Conservation (phyloP, 1,140 invertebrate species). For the Battus philenor region DNA sequence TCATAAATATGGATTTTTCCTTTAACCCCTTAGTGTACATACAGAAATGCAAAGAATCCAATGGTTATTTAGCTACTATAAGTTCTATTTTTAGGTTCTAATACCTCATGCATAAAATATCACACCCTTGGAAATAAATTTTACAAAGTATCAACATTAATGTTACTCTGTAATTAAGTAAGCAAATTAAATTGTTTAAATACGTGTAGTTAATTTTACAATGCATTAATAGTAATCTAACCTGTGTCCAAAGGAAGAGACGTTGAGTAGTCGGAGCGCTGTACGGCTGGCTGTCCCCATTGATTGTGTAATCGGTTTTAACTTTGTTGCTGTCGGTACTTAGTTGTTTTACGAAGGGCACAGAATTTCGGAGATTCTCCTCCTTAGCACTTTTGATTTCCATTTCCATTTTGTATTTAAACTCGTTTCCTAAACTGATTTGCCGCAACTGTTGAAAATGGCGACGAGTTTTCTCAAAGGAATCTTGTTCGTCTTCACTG, state of each 20-base stretch:
- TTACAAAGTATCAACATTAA: no score
- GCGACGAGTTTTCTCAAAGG: conserved; percentile 65
- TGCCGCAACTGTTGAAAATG: conserved; percentile 71
- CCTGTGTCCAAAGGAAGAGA: conserved; percentile 77
- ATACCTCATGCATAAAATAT: no score
- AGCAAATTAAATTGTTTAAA: no score
- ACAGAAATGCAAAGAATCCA: conserved; percentile 2
- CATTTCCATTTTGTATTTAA: conserved; percentile 78
- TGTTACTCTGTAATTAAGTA: no score
- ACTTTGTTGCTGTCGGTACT: conserved; percentile 67
- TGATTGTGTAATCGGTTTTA: conserved; percentile 60
- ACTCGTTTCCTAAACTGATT: conserved; percentile 70
- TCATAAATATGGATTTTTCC: conserved; percentile 30
- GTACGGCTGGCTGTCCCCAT: conserved; percentile 55
- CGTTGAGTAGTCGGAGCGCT: conserved; percentile 73
- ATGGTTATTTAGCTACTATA: conserved; percentile 2
- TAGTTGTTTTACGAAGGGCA: conserved; percentile 77
- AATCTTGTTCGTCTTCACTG: conserved; percentile 66
- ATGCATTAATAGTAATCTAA: conserved; percentile 27
- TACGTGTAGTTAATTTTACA: no score
- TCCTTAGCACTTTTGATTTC: conserved; percentile 77
- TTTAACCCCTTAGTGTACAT: conserved; percentile 16
- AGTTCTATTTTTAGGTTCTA: no score
- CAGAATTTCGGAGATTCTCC: conserved; percentile 76
- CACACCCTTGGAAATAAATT: no score